Conservation (phyloP, 2,888 invertebrate species). For the Cantharis rustica region DNA sequence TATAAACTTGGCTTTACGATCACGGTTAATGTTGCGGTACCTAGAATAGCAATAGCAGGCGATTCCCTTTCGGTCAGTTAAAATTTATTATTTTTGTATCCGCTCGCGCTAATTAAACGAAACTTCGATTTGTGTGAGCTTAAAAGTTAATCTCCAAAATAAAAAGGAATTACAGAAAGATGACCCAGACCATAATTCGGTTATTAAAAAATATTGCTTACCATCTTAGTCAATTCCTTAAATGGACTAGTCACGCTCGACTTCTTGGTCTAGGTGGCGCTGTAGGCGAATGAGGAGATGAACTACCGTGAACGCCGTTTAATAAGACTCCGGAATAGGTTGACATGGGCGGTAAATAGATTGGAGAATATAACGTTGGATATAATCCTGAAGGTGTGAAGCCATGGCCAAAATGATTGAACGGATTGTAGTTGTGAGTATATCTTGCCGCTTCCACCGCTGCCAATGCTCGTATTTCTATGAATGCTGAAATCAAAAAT, state of each 20-base stretch:
- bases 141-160: conserved; percentile 35
- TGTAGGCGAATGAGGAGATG: conserved; percentile 36
- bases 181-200: neutral
- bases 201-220: conserved; percentile 1
- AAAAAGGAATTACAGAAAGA: conserved; percentile 1
- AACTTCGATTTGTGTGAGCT: conserved; percentile 42
- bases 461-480: conserved; percentile 46
- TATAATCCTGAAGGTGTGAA: conserved; percentile 33
- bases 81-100: conserved; percentile 59
- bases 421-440: conserved; percentile 44
- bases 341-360: conserved; percentile 46
- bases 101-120: conserved; percentile 54
- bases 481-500: conserved; percentile 42
- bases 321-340: conserved; percentile 42
- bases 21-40: conserved; percentile 58
- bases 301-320: conserved; percentile 41
- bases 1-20: conserved; percentile 58
- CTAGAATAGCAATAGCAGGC: conserved; percentile 52
- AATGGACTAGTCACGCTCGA: conserved; percentile 40
- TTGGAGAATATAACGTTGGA: conserved; percentile 44
- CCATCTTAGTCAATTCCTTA: conserved; percentile 1
- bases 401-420: conserved; percentile 32
- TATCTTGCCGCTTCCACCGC: conserved; percentile 48
- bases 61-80: conserved; percentile 57
- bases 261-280: conserved; percentile 39